Conservation (phyloP, 1,140 invertebrate genomes). For the Drosophila rufa region DNA sequence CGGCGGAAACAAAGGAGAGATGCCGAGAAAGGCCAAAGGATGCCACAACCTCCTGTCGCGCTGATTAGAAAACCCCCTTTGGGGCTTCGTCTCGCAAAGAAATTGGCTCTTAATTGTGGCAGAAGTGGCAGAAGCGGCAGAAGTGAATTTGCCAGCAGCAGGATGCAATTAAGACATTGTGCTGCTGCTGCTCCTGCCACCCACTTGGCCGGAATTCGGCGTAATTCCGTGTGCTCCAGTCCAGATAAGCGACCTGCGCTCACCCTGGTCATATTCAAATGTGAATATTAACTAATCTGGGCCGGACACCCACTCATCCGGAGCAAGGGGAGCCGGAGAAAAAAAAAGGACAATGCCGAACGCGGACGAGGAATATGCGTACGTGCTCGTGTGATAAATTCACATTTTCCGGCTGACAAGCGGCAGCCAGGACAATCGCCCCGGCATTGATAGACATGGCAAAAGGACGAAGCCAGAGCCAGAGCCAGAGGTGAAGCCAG, state of each 20-base stretch:
- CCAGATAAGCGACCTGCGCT: conserved; percentile 23
- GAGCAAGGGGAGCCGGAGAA: background rate
- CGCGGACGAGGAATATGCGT: conserved; percentile 65
- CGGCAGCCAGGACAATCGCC: conserved; percentile 58
- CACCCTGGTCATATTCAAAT: conserved; percentile 59
- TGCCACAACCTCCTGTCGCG: conserved; percentile 31
- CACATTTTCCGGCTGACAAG: conserved; percentile 78
- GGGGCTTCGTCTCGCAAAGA: conserved; percentile 39
- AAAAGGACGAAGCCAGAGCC: conserved; percentile 11
- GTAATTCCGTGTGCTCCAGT: conserved; percentile 30
- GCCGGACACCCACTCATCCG: conserved; percentile 32
- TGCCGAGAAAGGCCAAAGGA: background rate
- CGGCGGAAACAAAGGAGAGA: conserved; percentile 63
- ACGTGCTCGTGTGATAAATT: conserved; percentile 83
- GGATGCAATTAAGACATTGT: conserved; percentile 81
- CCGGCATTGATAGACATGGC: conserved; percentile 69
- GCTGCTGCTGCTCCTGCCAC: conserved; percentile 36
- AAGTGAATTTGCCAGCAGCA: conserved; percentile 82
- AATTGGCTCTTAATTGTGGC: conserved; percentile 82
- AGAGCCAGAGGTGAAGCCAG: conserved; percentile 15
- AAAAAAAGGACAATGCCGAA: conserved; percentile 40
- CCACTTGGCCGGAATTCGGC: conserved; percentile 5
- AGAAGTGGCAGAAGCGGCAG: conserved; percentile 60
- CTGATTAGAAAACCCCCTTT: conserved; percentile 67
- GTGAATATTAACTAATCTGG: conserved; percentile 76